A percentile compares a stretch with the other conserved stretches of the same genome.
Evolutionary conservation across 2,888 invertebrate species (phyloP).

Genomic region (Leptothorax acervorum): DNA sequence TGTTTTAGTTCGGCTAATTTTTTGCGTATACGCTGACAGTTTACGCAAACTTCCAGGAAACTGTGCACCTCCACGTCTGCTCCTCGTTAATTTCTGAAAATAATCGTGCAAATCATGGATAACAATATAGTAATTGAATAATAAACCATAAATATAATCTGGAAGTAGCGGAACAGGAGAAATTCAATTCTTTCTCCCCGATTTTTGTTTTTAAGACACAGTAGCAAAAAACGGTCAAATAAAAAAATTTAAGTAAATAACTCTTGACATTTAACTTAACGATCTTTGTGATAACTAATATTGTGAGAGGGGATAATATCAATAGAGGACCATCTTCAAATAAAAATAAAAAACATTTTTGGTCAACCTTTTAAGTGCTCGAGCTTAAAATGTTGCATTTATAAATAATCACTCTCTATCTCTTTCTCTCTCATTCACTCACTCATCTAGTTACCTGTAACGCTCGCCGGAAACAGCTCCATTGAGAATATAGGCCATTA

Average conservation of each 20-base stretch:
- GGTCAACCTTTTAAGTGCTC: neutral
- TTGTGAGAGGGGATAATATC: neutral
- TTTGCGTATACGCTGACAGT: too few species aligned
- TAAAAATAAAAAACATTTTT: neutral
- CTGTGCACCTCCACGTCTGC: conserved; percentile 89
- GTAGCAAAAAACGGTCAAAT: neutral
- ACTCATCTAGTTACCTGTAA: conserved; percentile 87
- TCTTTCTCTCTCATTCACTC: neutral
- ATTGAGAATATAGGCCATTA: too few species aligned
- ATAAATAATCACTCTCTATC: neutral
- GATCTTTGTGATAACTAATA: neutral
- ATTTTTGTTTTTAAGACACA: neutral
- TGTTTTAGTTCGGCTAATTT: too few species aligned
- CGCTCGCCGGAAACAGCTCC: conserved; percentile 90
- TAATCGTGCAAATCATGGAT: neutral
- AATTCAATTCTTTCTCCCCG: neutral
- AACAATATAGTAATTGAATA: neutral
- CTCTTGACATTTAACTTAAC: conserved; percentile 12
- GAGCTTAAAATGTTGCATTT: neutral
- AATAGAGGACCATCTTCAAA: neutral
- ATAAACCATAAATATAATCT: neutral
- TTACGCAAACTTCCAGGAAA: conserved; percentile 92
- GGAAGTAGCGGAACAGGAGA: neutral
- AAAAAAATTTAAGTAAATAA: neutral
- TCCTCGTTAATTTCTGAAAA: conserved; percentile 91